Base-by-base conservation (phyloP, 2,113 vertebrate species). In the Myotis lucifugus region DNA sequence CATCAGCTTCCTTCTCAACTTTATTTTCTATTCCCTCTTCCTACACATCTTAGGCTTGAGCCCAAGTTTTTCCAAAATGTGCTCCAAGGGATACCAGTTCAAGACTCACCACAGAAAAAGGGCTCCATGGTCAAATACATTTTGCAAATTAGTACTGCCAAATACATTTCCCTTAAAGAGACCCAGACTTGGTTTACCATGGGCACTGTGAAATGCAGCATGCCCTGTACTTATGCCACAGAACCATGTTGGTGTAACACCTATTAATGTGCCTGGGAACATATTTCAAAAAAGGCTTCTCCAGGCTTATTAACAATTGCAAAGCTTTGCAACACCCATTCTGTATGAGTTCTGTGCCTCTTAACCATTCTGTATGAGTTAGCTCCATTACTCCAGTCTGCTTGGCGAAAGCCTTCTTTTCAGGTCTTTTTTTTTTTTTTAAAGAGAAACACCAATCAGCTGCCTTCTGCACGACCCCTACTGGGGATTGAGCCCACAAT, bases 51-150 rank as follows among this genome's bases (percentile, higher is more conserved):
- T 46, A 88, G 18, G 19, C 42, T 94, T 1, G 1, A 88, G 72
- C 15, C 15, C 27, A 78, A 52, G 4, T 59, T 48, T 81, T 74
- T 27, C 37, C 61, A 92, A 91, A 88, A 34, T 32, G 2, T 82
- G 42, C 40, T 79, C 29, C 21, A 83, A 88, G 76, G 40, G 29
- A 67, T 79, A 79, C 7, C 18, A 69, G 40, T 67, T 72, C 48
- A 92, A 84, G 40, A 78, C 18, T 94, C 66, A 74, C 2, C 15
- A 61, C 48, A 87, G 50, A 85, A 91, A 84, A 91, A 48, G 40
- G 27, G 18, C 46, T 59, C 48, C 54, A 59, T 0, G 17, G 46
- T 59, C 52, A 93, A 83, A 69, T 17, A 91, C 1, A 42, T 48
- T 81, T 76, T 54, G 34, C 18, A 77, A 83, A 66, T 83, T 64